Base-by-base conservation (phyloP, 1,140 invertebrate genomes). In the Drosophila nasuta region DNA sequence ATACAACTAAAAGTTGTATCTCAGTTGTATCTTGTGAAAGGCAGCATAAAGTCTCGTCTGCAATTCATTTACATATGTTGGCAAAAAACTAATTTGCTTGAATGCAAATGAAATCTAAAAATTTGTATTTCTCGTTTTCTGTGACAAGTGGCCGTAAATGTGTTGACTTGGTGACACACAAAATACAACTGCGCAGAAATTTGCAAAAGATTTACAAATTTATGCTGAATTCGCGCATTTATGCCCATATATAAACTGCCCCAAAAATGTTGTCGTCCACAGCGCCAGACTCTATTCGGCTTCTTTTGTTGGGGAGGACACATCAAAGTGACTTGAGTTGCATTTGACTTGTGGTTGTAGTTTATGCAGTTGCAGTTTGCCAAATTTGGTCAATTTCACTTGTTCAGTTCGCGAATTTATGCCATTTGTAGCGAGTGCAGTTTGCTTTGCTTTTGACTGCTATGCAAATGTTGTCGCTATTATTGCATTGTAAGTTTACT, bases 311-410 rank as follows among this genome's bases (percentile, higher is more conserved):
- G 67, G 20, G 20, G 20, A 3, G 20, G 64, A 65, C 68, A 69
- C 56, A 88, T 88, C 82, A 82, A 75, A 81, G 80, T 83, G 81
- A 88, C 79, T 82, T 54, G 68, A 62, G 56, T 74, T 15, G 49
- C 57, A 80, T 73, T 77, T 79, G 77, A 77, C 67, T 82, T 81
- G 73, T 45, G 80, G 74, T 82, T 78, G 73, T 38, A 81, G 74
- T 60, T 72, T 79, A 48, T 68, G 49, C 76, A 74, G 76, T 79
- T 77, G 65, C 71, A 70, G 59, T 25, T 80, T 71, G 74, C 85
- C 83, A 88, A 75, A 77, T 87, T 81, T 87, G 83, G 81, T 51
- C 73, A 88, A 76, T 88, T 87, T 87, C 83, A 88, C 83, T 87
- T 88, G 83, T 79, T 75, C 60, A 78, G 67, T 64, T 70, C 73